phyloP scores from a whole-genome alignment of 1,140 invertebrate species.

The Sipha flava region DNA sequence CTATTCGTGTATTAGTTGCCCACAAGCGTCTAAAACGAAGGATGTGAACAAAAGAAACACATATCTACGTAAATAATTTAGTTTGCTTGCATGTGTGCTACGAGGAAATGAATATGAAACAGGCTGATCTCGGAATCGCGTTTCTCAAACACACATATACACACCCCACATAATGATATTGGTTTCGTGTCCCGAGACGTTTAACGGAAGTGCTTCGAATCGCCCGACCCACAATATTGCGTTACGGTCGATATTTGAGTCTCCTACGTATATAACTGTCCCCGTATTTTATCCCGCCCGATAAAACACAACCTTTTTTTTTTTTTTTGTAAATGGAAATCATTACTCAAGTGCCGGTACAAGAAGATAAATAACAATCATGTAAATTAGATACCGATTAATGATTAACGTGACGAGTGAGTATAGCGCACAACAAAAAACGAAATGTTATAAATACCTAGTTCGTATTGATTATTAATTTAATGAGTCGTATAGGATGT shows the following conservation, averaged over 20 bases:
- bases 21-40: too few relatives aligned
- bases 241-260: background rate
- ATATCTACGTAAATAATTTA: background rate
- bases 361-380: background rate
- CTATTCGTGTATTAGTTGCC: too few relatives aligned
- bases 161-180: background rate
- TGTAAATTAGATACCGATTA: background rate
- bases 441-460: background rate
- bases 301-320: background rate
- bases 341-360: background rate
- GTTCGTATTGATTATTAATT: background rate
- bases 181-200: slow-evolving; percentile 22
- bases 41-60: too few relatives aligned
- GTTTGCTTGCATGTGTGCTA: background rate
- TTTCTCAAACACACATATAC: background rate
- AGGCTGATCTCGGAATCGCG: background rate
- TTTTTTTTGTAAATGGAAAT: background rate
- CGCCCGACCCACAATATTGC: background rate
- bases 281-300: background rate
- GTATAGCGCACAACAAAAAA: background rate
- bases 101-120: background rate
- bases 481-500: background rate
- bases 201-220: slow-evolving; percentile 11
- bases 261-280: background rate
- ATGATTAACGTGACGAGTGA: background rate